Evolutionary conservation across 2,797 vertebrate species (phyloP).

Genomic region (Lates japonicus): DNA sequence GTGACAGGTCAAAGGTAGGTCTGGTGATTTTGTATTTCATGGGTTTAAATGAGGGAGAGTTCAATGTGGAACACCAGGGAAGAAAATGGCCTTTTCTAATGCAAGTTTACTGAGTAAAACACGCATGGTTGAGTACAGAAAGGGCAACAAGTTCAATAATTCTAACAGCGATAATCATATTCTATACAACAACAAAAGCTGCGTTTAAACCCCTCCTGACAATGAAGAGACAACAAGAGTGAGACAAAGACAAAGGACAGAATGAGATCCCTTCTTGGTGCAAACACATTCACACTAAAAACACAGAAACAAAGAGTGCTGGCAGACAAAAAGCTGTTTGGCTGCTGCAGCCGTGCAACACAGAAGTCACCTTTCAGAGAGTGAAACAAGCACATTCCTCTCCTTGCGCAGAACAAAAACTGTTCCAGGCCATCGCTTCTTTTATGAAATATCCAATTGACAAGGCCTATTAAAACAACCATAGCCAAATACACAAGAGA

Average conservation of each 20-base stretch:
- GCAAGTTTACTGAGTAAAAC: slow-evolving; percentile 7
- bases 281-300: slow-evolving; percentile 73
- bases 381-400: slow-evolving; percentile 82
- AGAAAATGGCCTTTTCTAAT: slow-evolving; percentile 12
- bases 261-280: slow-evolving; percentile 62
- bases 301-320: slow-evolving; percentile 81
- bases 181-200: slow-evolving; percentile 50
- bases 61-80: background rate
- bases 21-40: slow-evolving; percentile 48
- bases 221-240: slow-evolving; percentile 31
- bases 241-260: slow-evolving; percentile 51
- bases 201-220: slow-evolving; percentile 42
- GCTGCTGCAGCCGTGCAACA: slow-evolving; percentile 67
- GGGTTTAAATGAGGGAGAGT: slow-evolving; percentile 36
- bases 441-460: slow-evolving; percentile 84
- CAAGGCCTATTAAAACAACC: slow-evolving; percentile 82
- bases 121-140: slow-evolving; percentile 2
- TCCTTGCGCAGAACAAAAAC: slow-evolving; percentile 76
- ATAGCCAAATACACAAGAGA: slow-evolving; percentile 77
- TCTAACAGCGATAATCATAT: slow-evolving; percentile 47
- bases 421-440: slow-evolving; percentile 83
- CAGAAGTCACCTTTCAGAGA: slow-evolving; percentile 84
- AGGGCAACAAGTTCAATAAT: slow-evolving; percentile 23
- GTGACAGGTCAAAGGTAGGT: slow-evolving; percentile 50
- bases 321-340: slow-evolving; percentile 81